phyloP scores from a whole-genome alignment of 2,797 vertebrate genomes.

The Semotilus atromaculatus region DNA sequence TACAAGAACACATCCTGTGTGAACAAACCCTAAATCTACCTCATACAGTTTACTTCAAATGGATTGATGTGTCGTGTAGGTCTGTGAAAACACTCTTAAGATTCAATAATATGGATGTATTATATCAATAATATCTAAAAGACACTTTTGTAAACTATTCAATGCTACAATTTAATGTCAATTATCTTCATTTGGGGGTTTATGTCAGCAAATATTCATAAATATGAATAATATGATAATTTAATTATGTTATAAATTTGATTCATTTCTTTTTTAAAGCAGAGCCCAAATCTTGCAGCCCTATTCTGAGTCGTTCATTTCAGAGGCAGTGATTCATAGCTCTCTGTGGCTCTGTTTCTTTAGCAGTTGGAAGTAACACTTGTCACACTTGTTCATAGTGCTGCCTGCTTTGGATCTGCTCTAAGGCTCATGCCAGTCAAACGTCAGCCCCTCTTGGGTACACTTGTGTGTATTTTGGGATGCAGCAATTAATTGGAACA shows the following conservation, averaged over 20 bases:
- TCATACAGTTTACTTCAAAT: neutral
- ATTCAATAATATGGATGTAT: neutral
- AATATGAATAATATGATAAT: neutral
- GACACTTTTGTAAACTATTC: neutral
- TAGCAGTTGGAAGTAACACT: constrained; percentile 24
- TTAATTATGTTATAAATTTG: neutral
- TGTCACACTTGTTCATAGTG: constrained; percentile 46
- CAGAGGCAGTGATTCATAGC: constrained; percentile 13
- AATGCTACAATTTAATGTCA: neutral
- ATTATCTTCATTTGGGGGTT: neutral
- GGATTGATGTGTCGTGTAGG: neutral
- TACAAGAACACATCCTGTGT: neutral
- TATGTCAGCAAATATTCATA: neutral
- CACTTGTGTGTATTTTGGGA: constrained; percentile 55
- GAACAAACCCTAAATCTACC: neutral
- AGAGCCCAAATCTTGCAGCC: neutral
- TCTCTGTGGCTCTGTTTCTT: constrained; percentile 2
- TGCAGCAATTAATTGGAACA: constrained; percentile 47
- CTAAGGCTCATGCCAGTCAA: constrained; percentile 40
- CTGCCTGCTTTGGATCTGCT: constrained; percentile 51
- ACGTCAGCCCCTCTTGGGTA: constrained; percentile 48
- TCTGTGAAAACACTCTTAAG: neutral
- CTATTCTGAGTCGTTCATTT: neutral
- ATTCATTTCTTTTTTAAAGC: neutral
- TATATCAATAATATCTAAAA: neutral